Evolutionary conservation across 2,113 vertebrate genomes (phyloP).

Genomic region (Tetrax tetrax): DNA sequence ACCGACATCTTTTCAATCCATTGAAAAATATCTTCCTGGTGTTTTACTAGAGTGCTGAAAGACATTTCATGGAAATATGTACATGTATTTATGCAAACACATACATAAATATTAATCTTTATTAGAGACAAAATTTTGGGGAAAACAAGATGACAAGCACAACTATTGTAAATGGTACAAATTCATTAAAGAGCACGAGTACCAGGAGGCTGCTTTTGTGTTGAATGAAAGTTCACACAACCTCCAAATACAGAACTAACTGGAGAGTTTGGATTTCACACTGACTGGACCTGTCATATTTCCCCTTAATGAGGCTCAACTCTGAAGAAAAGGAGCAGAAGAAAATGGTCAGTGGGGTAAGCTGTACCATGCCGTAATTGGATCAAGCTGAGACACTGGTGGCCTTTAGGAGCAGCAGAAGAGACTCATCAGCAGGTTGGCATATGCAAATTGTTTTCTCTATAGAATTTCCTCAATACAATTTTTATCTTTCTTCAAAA

Average conservation of each 20-base stretch:
- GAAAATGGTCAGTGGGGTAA: constrained; percentile 13
- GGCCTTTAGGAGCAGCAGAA: constrained; percentile 36
- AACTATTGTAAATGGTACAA: neutral
- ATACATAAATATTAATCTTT: neutral
- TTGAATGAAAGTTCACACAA: constrained; percentile 23
- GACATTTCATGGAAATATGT: neutral
- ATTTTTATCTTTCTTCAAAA: neutral
- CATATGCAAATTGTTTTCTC: constrained; percentile 30
- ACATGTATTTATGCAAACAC: neutral
- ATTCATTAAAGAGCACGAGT: neutral
- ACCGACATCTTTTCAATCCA: neutral
- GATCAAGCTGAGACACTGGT: constrained; percentile 44
- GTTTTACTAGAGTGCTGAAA: neutral
- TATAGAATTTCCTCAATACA: neutral
- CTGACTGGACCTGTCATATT: constrained; percentile 54
- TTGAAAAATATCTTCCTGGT: constrained; percentile 17
- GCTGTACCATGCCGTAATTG: constrained; percentile 52
- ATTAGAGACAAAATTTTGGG: neutral
- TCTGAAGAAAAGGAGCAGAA: constrained; percentile 11
- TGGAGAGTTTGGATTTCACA: neutral
- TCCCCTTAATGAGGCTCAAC: constrained; percentile 67
- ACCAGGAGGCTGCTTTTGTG: neutral
- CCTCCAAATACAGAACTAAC: constrained; percentile 41
- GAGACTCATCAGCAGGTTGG: constrained; percentile 28
- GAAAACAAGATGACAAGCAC: neutral